These are phyloP conservation scores for Drosophila setosimentum DNA, from an alignment of 2,888 invertebrate genomes.

Conservation along the genomic window DNA sequence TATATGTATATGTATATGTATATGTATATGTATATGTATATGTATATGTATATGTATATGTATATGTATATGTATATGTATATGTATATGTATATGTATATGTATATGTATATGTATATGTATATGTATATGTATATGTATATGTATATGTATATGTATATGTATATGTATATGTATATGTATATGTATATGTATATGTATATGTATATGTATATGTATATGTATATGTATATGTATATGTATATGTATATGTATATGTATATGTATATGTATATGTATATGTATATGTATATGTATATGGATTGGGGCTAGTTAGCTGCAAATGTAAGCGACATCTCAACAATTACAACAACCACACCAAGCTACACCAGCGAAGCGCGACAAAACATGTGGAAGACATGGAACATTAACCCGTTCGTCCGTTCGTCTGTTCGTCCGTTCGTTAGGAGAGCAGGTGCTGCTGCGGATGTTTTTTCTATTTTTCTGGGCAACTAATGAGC, in stretches of 20 bases:
- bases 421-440: neutral
- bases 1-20: slow-evolving; percentile 9
- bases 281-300: slow-evolving; percentile 32
- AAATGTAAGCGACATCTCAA: slow-evolving; percentile 49
- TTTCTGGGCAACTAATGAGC: slow-evolving; percentile 8
- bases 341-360: slow-evolving; percentile 53
- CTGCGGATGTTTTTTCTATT: neutral
- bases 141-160: slow-evolving; percentile 1
- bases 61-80: slow-evolving; percentile 6
- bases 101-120: slow-evolving; percentile 8
- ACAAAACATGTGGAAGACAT: slow-evolving; percentile 43
- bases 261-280: slow-evolving; percentile 9
- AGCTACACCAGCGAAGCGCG: slow-evolving; percentile 29
- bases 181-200: slow-evolving; percentile 15
- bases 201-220: slow-evolving; percentile 23
- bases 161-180: neutral
- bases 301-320: slow-evolving; percentile 42
- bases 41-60: slow-evolving; percentile 7
- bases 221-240: neutral
- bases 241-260: neutral
- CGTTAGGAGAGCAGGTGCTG: slow-evolving; percentile 25
- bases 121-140: slow-evolving; percentile 15
- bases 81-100: slow-evolving; percentile 9
- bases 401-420: slow-evolving; percentile 4
- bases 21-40: slow-evolving; percentile 3